Evolutionary conservation across 2,113 vertebrate genomes (phyloP), one percentile per base, ranked within the genome.

Genomic region (Amblyopsis rosae): DNA sequence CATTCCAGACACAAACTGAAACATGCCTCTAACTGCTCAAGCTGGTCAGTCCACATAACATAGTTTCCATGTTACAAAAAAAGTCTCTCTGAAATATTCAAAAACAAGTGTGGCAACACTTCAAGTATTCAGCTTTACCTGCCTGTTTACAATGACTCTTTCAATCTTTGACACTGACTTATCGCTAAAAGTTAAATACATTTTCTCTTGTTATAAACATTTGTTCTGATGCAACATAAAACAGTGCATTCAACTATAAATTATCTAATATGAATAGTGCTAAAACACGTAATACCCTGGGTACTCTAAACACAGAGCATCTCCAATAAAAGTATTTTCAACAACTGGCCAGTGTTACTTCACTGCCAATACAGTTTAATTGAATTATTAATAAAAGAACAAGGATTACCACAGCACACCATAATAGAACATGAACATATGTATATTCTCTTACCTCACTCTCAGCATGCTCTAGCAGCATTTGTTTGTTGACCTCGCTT

Each of bases 391-490:
- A 41, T 0, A 41, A 5, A 41, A 41, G 35, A 41, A 26, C 26
- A 26, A 26, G 26, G 35, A 41, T 41, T 41, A 41, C 4, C 6
- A 5, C 35, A 41, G 35, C 35, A 41, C 35, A 54, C 26, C 26
- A 26, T 26, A 15, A 54, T 15, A 15, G n/a, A 54, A 54, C 12
- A 35, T 17, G 7, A 35, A 1, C 15, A 16, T 35, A 62, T 7
- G 59, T 35, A 68, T 87, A 49, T 61, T 82, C 91, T 89, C 98
- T 97, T 96, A 98, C 96, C 76, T 99, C 96, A 84, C 96, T 96
- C n/a, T 94, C 95, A 76, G 91, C 92, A 79, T 94, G 86, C 51
- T 97, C 95, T 76, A 94, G 88, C 41, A 94, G 82, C 94, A 95
- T 96, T 54, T 96, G 95, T 67, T 93, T 93, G 91, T 96, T 97